These are phyloP conservation scores for Harlomillsia oculata DNA, from an alignment of 1,140 invertebrate species.

Conservation along the genomic window DNA sequence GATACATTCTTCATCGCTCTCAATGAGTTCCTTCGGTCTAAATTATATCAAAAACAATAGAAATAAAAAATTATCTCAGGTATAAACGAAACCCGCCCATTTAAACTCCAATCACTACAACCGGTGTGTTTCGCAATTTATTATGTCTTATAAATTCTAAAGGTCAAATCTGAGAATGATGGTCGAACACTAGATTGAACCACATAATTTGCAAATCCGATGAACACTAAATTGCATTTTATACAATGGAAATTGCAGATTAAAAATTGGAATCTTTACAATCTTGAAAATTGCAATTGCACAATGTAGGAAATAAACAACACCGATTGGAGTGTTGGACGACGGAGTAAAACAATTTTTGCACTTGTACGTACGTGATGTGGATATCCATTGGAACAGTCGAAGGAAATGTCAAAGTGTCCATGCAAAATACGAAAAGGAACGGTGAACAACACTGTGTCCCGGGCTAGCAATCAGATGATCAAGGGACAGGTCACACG, in stretches of 20 bases:
- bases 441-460: constrained; percentile 16
- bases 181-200: not conserved
- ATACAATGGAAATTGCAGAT: too few relatives aligned
- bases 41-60: not conserved
- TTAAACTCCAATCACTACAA: not conserved
- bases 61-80: not conserved
- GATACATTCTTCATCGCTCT: constrained; percentile 24
- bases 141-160: not conserved
- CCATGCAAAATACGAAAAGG: constrained; percentile 12
- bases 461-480: constrained; percentile 31
- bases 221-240: not conserved
- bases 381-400: constrained; percentile 11
- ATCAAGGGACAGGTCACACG: constrained; percentile 30
- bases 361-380: constrained; percentile 5
- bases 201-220: not conserved
- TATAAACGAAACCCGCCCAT: not conserved
- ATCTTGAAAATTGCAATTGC: not conserved
- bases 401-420: constrained; percentile 4
- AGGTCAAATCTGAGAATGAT: not conserved
- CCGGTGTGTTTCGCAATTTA: not conserved
- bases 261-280: too few relatives aligned
- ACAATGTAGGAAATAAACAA: not conserved
- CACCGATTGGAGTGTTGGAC: not conserved
- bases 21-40: constrained; percentile 23
- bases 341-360: not conserved